A percentile compares a stretch with the other conserved stretches of the same genome.
These are phyloP conservation scores for Lordiphosa clarofinis DNA, from an alignment of 1,140 invertebrate species.

Conservation along the genomic window DNA sequence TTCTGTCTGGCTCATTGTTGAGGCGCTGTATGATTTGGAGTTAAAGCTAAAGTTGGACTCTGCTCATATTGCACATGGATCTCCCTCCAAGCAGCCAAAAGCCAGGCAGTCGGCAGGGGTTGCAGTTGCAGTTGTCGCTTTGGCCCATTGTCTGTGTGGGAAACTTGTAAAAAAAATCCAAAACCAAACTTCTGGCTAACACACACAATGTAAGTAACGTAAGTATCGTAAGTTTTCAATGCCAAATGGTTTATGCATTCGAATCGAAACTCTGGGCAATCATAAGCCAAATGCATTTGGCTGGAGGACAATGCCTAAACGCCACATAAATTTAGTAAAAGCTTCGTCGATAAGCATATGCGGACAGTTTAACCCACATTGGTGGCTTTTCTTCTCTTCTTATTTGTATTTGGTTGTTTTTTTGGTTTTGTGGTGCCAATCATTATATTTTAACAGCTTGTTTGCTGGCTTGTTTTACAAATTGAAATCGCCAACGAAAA, in stretches of 20 bases:
- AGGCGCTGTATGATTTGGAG: constrained; percentile 20
- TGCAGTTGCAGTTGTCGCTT: constrained; percentile 42
- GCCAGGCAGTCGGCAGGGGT: constrained; percentile 16
- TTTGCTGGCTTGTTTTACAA: constrained; percentile 78
- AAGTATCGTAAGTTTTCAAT: constrained; percentile 65
- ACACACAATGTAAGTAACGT: constrained; percentile 37
- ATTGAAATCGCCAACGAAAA: constrained; percentile 74
- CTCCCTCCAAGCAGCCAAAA: too few species aligned
- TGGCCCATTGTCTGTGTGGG: constrained; percentile 72
- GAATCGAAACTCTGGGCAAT: constrained; percentile 57
- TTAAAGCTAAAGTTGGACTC: constrained; percentile 9
- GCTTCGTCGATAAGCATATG: constrained; percentile 66
- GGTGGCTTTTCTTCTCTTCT: constrained; percentile 7
- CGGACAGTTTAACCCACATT: constrained; percentile 64
- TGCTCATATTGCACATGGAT: constrained; percentile 19
- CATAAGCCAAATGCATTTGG: constrained; percentile 58
- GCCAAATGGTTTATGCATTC: constrained; percentile 74
- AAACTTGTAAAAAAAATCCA: constrained; percentile 52
- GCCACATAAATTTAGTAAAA: constrained; percentile 66
- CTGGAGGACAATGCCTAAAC: constrained; percentile 55
- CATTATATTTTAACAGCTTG: constrained; percentile 78
- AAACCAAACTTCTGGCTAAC: constrained; percentile 1
- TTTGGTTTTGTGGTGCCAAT: constrained; percentile 48
- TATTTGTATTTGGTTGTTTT: background rate
- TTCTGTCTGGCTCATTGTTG: constrained; percentile 62